Percentiles rank a stretch among this genome's conserved stretches.
These are phyloP conservation scores for Mactra quadrangularis DNA, from an alignment of 1,140 invertebrate genomes.

Conservation along the genomic window DNA sequence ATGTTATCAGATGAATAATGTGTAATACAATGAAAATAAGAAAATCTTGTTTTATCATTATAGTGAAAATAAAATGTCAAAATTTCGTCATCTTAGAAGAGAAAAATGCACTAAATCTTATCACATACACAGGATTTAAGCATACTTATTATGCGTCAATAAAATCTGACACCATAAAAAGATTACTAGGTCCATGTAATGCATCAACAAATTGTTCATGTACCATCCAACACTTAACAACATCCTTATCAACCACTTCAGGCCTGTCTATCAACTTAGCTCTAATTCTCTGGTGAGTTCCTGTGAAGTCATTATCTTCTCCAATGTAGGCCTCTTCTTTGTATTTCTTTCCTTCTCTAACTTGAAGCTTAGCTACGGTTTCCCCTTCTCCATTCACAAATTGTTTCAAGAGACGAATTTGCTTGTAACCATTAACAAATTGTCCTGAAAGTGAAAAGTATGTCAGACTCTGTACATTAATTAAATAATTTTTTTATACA, in stretches of 20 bases:
- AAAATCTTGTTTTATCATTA: too few relatives aligned
- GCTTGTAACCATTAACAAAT: conserved; percentile 19
- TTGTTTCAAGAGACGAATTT: neutral
- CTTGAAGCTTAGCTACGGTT: conserved; percentile 3
- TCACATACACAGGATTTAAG: too few relatives aligned
- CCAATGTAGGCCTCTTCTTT: neutral
- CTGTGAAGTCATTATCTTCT: too few relatives aligned
- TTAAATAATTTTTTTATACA: neutral
- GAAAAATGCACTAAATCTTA: too few relatives aligned
- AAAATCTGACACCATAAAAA: neutral
- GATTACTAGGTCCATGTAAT: neutral
- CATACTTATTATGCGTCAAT: neutral
- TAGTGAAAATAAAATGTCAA: too few relatives aligned
- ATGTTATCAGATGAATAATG: too few relatives aligned
- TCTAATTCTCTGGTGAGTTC: neutral
- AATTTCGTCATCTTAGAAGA: too few relatives aligned
- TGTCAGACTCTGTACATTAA: neutral
- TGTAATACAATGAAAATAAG: too few relatives aligned
- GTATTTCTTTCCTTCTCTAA: conserved; percentile 3
- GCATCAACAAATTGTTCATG: conserved; percentile 11
- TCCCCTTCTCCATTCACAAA: neutral
- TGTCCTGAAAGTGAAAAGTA: conserved; percentile 16
- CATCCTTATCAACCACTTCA: conserved; percentile 1
- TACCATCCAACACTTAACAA: conserved; percentile 17
- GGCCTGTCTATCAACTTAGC: neutral